Base-by-base conservation (phyloP, 2,797 vertebrate genomes). In the Vireo griseus region DNA sequence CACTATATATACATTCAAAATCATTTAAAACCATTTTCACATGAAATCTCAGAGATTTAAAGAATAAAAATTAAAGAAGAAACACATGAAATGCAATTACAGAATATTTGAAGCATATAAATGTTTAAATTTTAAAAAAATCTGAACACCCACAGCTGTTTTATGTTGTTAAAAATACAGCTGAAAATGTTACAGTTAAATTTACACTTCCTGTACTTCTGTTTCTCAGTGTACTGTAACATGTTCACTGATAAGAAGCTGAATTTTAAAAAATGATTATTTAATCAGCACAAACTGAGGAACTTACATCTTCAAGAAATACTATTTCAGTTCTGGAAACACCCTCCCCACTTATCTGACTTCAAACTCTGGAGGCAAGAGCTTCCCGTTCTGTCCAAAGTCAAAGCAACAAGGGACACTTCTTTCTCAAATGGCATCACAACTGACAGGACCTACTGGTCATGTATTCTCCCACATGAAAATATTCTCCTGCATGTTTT, bases 391-490 rank as follows among this genome's bases (percentile, higher is more conserved):
- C 44, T 71, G 22, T 16, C 20, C 40, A 8, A 86, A 48, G 45
- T 8, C 79, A 4, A n/a, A 29, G n/a, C 19, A 85, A 19, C 15
- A 22, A 72, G 39, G 0, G 2, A 17, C 6, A 17, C 1, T 52
- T 72, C 24, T 63, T 33, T 47, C 13, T 54, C 28, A 42, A 82
- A 71, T 13, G 33, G 29, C 62, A n/a, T 45, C 22, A 48, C 47
- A 42, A 31, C 21, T 33, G n/a, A 47, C 55, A 75, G 39, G 42
- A 40, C 35, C 33, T 35, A 44, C 2, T 29, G n/a, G n/a, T 24
- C 76, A 88, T 0, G 0, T 7, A 26, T 12, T 16, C 29, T 63
- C 39, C n/a, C 39, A 58, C n/a, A 44, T 1, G 7, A 66, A 63
- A 81, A 61, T 3, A 79, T 1, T 66, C n/a, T 22, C 25, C 18